Conservation (phyloP, 2,797 vertebrate species). For the Diplodus sargus region DNA sequence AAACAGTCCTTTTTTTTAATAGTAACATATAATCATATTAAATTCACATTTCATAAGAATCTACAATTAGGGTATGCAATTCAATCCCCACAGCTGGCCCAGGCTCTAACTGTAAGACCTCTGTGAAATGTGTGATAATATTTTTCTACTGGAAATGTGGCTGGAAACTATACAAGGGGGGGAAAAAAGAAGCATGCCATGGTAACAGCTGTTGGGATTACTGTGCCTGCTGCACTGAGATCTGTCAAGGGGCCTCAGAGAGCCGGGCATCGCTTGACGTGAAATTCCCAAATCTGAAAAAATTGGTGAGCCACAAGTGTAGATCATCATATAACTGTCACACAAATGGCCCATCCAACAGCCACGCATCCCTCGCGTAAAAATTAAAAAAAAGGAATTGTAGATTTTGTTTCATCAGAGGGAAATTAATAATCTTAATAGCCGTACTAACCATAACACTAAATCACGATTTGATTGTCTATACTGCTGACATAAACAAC, state of each 20-base stretch:
- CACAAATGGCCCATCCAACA: slow-evolving; percentile 23
- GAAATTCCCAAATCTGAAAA: slow-evolving; percentile 56
- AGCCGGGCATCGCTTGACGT: slow-evolving; percentile 44
- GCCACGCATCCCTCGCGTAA: neutral
- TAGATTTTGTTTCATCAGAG: slow-evolving; percentile 3
- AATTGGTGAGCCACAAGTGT: slow-evolving; percentile 46
- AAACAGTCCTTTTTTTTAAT: slow-evolving; percentile 17
- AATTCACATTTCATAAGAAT: slow-evolving; percentile 45
- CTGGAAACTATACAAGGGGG: slow-evolving; percentile 53
- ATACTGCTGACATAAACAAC: neutral
- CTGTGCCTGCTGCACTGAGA: slow-evolving; percentile 65
- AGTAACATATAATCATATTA: slow-evolving; percentile 39
- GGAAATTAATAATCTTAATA: slow-evolving; percentile 23
- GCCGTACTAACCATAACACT: slow-evolving; percentile 11
- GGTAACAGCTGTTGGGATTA: slow-evolving; percentile 75
- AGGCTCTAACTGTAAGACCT: slow-evolving; percentile 35
- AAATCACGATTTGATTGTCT: slow-evolving; percentile 21
- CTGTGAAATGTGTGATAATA: slow-evolving; percentile 61
- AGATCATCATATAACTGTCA: slow-evolving; percentile 48
- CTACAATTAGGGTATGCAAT: slow-evolving; percentile 42
- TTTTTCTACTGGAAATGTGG: slow-evolving; percentile 64
- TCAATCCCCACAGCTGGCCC: slow-evolving; percentile 47
- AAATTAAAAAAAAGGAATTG: neutral
- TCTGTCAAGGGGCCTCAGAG: slow-evolving; percentile 60
- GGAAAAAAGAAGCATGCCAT: slow-evolving; percentile 42